These are phyloP conservation scores for Polyploca ridens DNA, from an alignment of 2,888 invertebrate species.

Conservation along the genomic window DNA sequence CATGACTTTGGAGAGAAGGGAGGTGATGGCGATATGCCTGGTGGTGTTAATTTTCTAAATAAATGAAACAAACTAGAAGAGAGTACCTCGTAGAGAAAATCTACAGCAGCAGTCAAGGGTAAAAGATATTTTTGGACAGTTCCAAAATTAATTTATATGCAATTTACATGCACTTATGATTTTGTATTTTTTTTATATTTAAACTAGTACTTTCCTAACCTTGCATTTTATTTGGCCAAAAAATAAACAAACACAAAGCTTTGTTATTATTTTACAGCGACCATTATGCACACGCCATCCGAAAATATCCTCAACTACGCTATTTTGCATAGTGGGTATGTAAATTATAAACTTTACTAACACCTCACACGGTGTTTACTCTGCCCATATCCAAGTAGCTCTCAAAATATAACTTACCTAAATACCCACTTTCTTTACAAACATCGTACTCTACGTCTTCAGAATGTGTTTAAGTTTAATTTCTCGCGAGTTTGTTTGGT, in stretches of 20 bases:
- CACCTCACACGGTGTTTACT: neutral
- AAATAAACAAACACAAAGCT: neutral
- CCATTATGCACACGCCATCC: neutral
- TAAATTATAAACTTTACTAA: slow-evolving; percentile 8
- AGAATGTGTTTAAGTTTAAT: neutral
- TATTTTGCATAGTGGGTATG: neutral
- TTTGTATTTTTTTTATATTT: too few species aligned
- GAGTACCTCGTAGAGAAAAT: too few species aligned
- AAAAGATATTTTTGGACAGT: too few species aligned
- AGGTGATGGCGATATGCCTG: too few species aligned
- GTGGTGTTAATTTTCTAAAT: too few species aligned
- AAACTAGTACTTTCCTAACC: too few species aligned
- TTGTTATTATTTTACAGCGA: neutral
- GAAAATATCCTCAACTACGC: slow-evolving; percentile 1
- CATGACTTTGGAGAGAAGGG: too few species aligned
- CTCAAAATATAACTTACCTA: slow-evolving; percentile 7
- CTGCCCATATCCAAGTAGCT: neutral
- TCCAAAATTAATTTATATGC: too few species aligned
- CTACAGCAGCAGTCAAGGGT: too few species aligned
- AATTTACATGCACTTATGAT: too few species aligned
- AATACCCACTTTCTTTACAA: slow-evolving; percentile 9
- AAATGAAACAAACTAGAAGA: too few species aligned
- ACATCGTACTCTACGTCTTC: neutral
- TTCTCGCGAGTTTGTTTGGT: neutral
- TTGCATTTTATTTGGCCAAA: too few species aligned